Base-by-base conservation (phyloP, 2,888 invertebrate genomes). In the Limnephilus lunatus region DNA sequence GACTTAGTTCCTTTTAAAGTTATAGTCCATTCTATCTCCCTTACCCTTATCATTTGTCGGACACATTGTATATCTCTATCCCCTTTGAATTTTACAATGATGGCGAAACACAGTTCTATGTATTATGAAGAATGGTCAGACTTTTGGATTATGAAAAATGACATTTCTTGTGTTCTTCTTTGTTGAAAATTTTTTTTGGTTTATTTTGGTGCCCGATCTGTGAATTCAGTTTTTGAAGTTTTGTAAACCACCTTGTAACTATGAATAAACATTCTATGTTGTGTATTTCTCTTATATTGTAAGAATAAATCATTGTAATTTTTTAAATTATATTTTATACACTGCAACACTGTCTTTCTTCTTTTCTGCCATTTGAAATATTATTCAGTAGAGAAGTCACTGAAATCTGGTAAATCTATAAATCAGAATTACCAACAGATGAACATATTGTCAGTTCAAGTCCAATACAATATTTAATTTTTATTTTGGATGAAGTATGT, bases 321-420 rank as follows among this genome's bases (percentile, higher is more conserved):
- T 86, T 86, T 86, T 2, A 86, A 83, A 86, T 86, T 86, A 86
- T 86, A 86, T 86, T 86, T 86, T 86, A 86, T 86, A 86, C 44
- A 86, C 86, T 86, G 30, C 86, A 39, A 48, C 1, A 30, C 35
- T 83, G 83, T 83, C 25, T 83, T 83, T 35, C 31, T 83, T 83
- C 35, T 83, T 83, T 83, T 83, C 83, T 25, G 83, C 25, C 14
- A 83, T 83, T 83, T n/a, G 9, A 19, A 35, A 83, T 83, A 32
- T 31, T 32, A 31, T 25, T 83, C 19, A 31, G 25, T 82, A 31
- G 82, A 15, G 4, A 35, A 35, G 83, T 83, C 35, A 83, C 68
- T 68, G 68, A 25, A 25, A 68, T 68, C n/a, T 5, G 68, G 9
- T 9, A 25, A 68, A 68, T 25, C 9, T 68, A 25, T 68, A 25